Conservation (phyloP, 1,140 invertebrate species). For the Platorchestia sp. region DNA sequence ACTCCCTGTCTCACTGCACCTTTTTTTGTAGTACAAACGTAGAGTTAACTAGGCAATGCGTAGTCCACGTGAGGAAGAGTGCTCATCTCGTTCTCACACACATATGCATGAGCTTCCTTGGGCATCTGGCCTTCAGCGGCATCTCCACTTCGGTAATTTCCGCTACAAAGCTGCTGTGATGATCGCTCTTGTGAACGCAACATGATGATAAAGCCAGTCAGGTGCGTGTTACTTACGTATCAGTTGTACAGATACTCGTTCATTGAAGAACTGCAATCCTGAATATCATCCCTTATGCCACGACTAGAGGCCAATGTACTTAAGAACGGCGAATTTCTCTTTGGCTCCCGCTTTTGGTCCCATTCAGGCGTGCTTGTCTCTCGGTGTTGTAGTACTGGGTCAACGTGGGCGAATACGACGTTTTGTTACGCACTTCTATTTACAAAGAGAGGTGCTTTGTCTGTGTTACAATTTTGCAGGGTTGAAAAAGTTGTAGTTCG, state of each 20-base stretch:
- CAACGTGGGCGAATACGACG: no score
- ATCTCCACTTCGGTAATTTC: not conserved
- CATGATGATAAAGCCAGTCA: not conserved
- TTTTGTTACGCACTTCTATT: not conserved
- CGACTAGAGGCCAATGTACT: not conserved
- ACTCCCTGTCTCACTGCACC: slow-evolving; percentile 4
- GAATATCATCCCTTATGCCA: not conserved
- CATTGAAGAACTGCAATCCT: not conserved
- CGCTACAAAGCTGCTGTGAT: not conserved
- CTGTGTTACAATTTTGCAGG: not conserved
- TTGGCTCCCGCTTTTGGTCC: not conserved
- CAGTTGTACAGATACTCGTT: not conserved
- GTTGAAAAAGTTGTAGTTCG: not conserved
- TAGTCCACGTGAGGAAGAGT: not conserved
- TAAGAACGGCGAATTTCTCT: not conserved
- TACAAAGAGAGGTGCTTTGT: not conserved
- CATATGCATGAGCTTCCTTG: not conserved
- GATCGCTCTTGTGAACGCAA: not conserved
- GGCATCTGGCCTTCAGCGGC: not conserved
- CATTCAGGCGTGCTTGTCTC: not conserved
- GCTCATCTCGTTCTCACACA: not conserved
- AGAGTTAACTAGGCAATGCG: not conserved
- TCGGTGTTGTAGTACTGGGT: not conserved
- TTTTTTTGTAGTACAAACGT: slow-evolving; percentile 40
- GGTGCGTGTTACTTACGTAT: not conserved